These are phyloP conservation scores for Patiria miniata DNA, from an alignment of 35 echinoderm and acorn worm genomes.

Conservation along the genomic window DNA sequence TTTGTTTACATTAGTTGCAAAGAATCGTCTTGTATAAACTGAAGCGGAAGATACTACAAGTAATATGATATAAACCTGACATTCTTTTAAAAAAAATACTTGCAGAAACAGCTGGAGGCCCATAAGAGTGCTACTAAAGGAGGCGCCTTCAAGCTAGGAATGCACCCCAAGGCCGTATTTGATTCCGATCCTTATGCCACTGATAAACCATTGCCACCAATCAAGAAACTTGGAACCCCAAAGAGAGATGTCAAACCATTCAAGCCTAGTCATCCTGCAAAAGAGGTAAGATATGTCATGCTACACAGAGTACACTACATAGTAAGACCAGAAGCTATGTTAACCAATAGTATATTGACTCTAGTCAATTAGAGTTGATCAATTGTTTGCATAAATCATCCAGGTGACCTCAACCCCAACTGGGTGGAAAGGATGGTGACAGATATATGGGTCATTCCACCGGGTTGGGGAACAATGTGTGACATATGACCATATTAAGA, in stretches of 20 bases:
- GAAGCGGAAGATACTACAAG: no score
- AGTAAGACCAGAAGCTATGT: neutral
- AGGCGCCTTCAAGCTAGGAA: conserved; percentile 86
- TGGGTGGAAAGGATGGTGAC: no score
- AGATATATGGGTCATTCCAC: no score
- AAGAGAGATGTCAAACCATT: conserved; percentile 90
- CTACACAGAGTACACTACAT: no score
- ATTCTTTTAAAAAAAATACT: conserved; percentile 4
- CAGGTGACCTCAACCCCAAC: no score
- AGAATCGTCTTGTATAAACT: no score
- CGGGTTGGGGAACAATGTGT: no score
- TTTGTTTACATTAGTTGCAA: no score
- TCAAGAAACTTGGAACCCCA: conserved; percentile 47
- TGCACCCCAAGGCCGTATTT: conserved; percentile 89
- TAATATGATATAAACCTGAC: no score
- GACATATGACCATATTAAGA: no score
- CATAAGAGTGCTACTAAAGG: conserved; percentile 75
- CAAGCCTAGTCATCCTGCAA: conserved; percentile 92
- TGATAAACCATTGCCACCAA: conserved; percentile 86
- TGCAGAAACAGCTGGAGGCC: conserved; percentile 71
- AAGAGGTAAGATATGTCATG: conserved; percentile 53
- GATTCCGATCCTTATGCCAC: conserved; percentile 82
- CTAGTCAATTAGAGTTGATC: no score
- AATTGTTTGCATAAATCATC: no score
- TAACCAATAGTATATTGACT: neutral